phyloP scores from a whole-genome alignment of 2,888 invertebrate species.

The Parnassius glacialis region DNA sequence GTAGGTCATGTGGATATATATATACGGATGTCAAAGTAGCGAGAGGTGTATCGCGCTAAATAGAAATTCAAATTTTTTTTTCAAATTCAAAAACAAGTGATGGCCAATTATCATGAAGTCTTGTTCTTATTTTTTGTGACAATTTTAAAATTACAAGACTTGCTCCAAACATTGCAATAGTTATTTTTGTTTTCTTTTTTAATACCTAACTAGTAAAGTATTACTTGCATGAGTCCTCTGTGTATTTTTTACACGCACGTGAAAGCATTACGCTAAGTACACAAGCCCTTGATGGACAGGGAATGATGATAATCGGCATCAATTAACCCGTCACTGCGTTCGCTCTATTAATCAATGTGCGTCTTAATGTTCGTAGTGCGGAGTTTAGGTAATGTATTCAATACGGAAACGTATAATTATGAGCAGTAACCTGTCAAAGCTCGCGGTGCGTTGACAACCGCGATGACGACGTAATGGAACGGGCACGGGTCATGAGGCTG shows the following conservation, averaged over 20 bases:
- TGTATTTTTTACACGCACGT: neutral
- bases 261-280: conserved; percentile 22
- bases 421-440: conserved; percentile 16
- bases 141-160: too few species aligned
- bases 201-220: too few species aligned
- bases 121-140: too few species aligned
- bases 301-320: conserved; percentile 44
- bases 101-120: too few species aligned
- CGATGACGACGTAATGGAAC: conserved; percentile 6
- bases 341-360: conserved; percentile 53
- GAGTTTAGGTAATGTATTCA: conserved; percentile 15
- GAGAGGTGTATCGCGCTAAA: too few species aligned
- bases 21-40: too few species aligned
- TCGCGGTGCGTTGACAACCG: conserved; percentile 18
- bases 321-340: conserved; percentile 52
- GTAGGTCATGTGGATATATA: too few species aligned
- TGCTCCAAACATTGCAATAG: too few species aligned
- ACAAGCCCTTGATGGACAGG: conserved; percentile 6
- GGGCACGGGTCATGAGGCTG: conserved; percentile 26
- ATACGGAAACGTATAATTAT: conserved; percentile 20
- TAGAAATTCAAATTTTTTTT: too few species aligned
- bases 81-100: too few species aligned
- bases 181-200: too few species aligned
- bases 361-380: conserved; percentile 24
- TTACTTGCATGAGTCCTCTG: too few species aligned